Conservation (phyloP, 2,113 vertebrate genomes). For the Corythaeola cristata region DNA sequence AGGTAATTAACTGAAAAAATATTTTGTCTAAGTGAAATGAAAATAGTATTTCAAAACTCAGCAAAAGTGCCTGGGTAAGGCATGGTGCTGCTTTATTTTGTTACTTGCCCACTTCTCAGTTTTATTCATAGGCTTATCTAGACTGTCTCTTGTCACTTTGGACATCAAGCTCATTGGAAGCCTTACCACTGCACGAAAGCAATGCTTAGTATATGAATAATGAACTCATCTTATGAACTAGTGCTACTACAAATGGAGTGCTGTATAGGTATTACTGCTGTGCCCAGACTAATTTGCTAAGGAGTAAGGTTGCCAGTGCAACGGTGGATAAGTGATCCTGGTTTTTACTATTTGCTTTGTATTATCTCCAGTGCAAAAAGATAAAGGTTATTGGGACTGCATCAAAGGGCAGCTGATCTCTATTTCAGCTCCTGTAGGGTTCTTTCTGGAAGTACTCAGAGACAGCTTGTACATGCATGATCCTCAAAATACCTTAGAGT, state of each 20-base stretch:
- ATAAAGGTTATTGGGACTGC: background rate
- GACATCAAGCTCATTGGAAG: background rate
- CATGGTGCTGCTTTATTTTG: background rate
- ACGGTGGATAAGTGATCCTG: background rate
- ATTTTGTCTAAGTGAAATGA: background rate
- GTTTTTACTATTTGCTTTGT: background rate
- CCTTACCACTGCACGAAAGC: background rate
- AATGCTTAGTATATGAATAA: background rate
- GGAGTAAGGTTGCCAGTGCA: background rate
- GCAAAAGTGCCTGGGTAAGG: background rate
- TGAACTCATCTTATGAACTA: background rate
- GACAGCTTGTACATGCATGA: fast-evolving
- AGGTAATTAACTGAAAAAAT: background rate
- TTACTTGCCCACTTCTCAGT: background rate
- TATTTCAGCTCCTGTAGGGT: background rate
- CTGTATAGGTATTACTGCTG: background rate
- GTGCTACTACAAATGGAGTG: background rate
- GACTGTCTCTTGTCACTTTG: background rate
- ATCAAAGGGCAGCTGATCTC: background rate
- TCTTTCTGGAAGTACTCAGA: background rate
- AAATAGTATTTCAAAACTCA: background rate
- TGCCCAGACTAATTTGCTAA: background rate
- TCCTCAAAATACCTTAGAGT: background rate
- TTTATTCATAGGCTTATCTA: background rate
- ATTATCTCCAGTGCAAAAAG: background rate